Percentiles rank a stretch among this genome's conserved stretches.
These are phyloP conservation scores for Drosophila saltans DNA, from an alignment of 1,140 invertebrate species.

Conservation along the genomic window DNA sequence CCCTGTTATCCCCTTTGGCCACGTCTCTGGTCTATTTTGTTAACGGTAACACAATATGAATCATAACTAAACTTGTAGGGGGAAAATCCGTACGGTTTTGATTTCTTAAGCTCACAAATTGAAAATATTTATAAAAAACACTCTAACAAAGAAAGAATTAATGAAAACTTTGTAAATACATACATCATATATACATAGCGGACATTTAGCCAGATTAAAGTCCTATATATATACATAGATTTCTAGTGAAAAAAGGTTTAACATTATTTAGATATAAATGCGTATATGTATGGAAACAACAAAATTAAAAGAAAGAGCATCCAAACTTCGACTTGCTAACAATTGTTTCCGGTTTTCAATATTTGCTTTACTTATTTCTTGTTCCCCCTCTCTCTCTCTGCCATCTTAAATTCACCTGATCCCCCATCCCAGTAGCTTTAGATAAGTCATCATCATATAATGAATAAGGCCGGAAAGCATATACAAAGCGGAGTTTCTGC, in stretches of 20 bases:
- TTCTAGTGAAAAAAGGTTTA: too few relatives aligned
- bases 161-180: background rate
- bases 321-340: background rate
- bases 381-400: background rate
- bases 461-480: conserved; percentile 79
- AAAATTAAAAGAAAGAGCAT: background rate
- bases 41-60: conserved; percentile 7
- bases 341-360: background rate
- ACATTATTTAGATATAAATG: too few relatives aligned
- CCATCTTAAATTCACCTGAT: too few relatives aligned
- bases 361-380: conserved; percentile 3
- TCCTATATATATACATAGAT: too few relatives aligned
- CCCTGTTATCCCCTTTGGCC: background rate
- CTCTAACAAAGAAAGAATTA: background rate
- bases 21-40: background rate
- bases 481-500: conserved; percentile 64
- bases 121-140: background rate
- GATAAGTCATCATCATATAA: conserved; percentile 24
- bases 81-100: conserved; percentile 1
- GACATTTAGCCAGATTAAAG: too few relatives aligned
- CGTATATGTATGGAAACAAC: too few relatives aligned
- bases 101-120: background rate
- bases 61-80: background rate
- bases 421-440: background rate
- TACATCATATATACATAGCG: too few relatives aligned